These are phyloP conservation scores for Drosophila melanica DNA, from an alignment of 1,140 invertebrate genomes.

Conservation along the genomic window DNA sequence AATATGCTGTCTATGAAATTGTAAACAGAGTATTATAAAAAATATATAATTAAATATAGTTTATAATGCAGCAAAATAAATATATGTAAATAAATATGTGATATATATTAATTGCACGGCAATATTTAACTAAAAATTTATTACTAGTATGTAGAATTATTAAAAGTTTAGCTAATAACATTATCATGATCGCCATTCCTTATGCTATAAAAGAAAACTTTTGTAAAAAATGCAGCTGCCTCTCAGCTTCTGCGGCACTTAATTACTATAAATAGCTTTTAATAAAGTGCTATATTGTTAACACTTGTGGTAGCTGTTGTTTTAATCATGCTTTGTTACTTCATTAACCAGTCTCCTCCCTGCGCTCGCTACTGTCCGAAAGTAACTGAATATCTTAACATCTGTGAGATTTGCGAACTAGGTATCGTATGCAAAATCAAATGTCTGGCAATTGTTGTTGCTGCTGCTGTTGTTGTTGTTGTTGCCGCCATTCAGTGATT, in stretches of 20 bases:
- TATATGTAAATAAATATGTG: no score
- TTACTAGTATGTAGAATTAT: no score
- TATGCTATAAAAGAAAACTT: no score
- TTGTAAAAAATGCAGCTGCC: no score
- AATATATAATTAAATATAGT: no score
- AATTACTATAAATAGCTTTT: not conserved
- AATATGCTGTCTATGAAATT: no score
- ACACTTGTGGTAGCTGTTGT: not conserved
- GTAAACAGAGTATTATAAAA: no score
- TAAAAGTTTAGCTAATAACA: no score
- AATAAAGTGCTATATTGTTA: not conserved
- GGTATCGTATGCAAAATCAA: slow-evolving; percentile 27
- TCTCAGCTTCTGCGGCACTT: not conserved
- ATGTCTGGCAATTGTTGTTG: slow-evolving; percentile 32
- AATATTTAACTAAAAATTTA: no score
- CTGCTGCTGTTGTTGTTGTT: slow-evolving; percentile 27
- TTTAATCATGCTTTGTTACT: not conserved
- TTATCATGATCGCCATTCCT: no score
- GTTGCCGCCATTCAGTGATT: slow-evolving; percentile 34
- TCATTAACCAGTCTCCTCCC: not conserved
- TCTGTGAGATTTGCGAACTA: slow-evolving; percentile 32
- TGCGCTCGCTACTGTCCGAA: not conserved
- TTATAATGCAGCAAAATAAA: no score
- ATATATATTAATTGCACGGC: no score
- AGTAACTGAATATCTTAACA: slow-evolving; percentile 20